Base-by-base conservation (phyloP, 2,797 vertebrate species). In the Setipinna tenuifilis region DNA sequence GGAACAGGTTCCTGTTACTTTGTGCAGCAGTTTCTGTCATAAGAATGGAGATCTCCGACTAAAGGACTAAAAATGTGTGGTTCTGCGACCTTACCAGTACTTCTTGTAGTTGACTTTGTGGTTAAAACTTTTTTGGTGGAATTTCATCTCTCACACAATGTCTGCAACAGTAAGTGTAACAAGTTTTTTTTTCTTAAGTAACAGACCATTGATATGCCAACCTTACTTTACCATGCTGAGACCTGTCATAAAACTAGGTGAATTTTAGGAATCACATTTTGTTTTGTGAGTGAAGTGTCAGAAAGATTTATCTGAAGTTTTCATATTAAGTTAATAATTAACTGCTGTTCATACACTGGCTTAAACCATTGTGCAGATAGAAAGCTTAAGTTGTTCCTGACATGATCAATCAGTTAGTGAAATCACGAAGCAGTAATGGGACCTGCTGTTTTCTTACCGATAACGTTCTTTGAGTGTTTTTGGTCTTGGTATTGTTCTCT, bases 1-100 rank as follows among this genome's bases (percentile, higher is more conserved):
- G 17, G 71, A 78, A 78, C 71, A 44, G 71, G 71, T 78, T 78
- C 14, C 71, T 78, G 17, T 16, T 78, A 14, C 71, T 41, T 78
- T 31, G 41, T 41, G 71, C 35, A 78, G 28, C 35, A 78, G 71
- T 44, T 78, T 78, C 2, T 78, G 71, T 19, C 68, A 71, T 71
- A 21, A 78, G 35, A 44, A 78, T 78, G 71, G 35, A 78, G 71
- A 9, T 44, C 17, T 14, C 71, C 4, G 17, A 9, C 11, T 41
- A 41, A 41, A 41, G 31, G 31, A 44, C 31, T 44, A 21, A 78
- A 44, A 1, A 78, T 71, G 65, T 31, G 31, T 16, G 16, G 31
- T 2, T 6, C 31, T 41, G 35, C 16, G 5, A 78, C 35, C 19
- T 78, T 78, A 78, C 71, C 17, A 6, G 35, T 75, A 2, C 1